Base-by-base conservation (phyloP, 2,888 invertebrate genomes). In the Masnerella sp. region DNA sequence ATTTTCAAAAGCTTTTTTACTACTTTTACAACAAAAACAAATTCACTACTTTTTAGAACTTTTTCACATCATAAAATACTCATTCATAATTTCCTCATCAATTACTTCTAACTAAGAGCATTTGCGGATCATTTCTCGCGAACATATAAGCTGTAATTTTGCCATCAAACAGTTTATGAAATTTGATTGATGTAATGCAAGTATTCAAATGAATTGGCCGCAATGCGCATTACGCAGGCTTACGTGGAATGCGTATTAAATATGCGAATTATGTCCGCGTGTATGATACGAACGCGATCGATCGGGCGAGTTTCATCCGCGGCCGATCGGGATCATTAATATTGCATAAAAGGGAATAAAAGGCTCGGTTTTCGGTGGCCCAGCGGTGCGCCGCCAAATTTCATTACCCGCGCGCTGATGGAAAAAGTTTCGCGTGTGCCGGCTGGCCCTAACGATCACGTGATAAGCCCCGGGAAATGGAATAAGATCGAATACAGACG, bases 401-500 rank as follows among this genome's bases (percentile, higher is more conserved):
- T 72, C 65, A 72, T 67, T 67, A 65, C 67, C 49, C 20, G 40
- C 7, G n/a, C 8, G 32, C 65, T 72, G 65, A 72, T 72, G 65
- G 72, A 72, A 72, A 72, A 72, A 65, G 65, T 65, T 67, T 28
- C 9, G 45, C 45, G 56, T 43, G 51, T 38, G 51, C 25, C 59
- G 64, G 52, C 58, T 71, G 64, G 64, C 18, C 32, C 45, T 59
- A 71, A 71, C 71, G 65, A 65, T 71, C 59, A 34, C 14, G 45
- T 71, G 71, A 71, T 71, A 72, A 72, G 65, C 65, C 36, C 32
- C 47, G 54, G 59, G 47, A 72, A 61, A 65, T 34, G 49, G 65
- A 72, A 67, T 61, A 72, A 72, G 72, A 72, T 72, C 65, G 72
- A 65, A 65, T 65, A 71, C 65, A 65, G 65, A 65, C 47, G 58